Evolutionary conservation across 64 coral and sea anemone genomes (phyloP).

Genomic region (Dendrophyllia cribrosa): DNA sequence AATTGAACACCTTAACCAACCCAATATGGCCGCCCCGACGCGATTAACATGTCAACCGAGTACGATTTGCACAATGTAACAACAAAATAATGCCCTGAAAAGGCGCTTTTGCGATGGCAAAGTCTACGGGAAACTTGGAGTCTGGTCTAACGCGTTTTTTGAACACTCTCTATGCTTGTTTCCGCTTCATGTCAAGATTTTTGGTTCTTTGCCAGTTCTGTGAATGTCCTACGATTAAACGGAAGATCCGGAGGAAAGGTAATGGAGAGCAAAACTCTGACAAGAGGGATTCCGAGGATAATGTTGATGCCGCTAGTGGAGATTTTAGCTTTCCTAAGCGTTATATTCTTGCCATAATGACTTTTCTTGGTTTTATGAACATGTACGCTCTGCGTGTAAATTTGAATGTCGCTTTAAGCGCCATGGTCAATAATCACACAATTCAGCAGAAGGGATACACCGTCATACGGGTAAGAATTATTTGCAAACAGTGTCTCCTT

Average conservation of each 20-base stretch:
- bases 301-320: too few relatives aligned
- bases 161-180: conserved; percentile 63
- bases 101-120: conserved; percentile 3
- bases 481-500: not conserved
- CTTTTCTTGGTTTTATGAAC: conserved; percentile 89
- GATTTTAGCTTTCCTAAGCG: conserved; percentile 80
- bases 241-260: conserved; percentile 8
- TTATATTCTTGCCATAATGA: conserved; percentile 86
- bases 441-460: conserved; percentile 64
- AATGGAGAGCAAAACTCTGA: not conserved
- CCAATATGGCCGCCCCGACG: not conserved
- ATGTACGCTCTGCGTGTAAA: conserved; percentile 93
- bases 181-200: conserved; percentile 72
- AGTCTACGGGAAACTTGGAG: conserved; percentile 50
- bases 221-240: conserved; percentile 46
- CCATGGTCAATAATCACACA: conserved; percentile 92
- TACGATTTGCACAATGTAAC: not conserved
- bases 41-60: not conserved
- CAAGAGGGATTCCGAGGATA: not conserved
- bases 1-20: conserved; percentile 14
- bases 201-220: conserved; percentile 72
- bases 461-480: conserved; percentile 60
- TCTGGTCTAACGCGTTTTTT: conserved; percentile 64
- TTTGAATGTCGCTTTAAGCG: conserved; percentile 89
- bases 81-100: not conserved